Conservation (phyloP, 1,140 invertebrate species). For the Tenebrio molitor region DNA sequence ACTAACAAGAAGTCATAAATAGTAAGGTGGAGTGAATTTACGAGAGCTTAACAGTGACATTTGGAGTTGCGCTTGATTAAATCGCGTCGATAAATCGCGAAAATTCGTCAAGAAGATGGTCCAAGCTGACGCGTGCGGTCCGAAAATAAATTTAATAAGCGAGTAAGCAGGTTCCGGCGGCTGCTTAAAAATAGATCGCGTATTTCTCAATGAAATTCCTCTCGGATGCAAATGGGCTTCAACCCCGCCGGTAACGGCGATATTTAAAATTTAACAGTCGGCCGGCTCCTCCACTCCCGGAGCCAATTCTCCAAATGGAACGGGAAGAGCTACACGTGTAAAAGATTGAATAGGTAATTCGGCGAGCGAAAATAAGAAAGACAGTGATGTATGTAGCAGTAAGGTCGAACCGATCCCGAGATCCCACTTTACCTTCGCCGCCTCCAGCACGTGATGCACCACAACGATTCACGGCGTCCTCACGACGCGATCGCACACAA, state of each 20-base stretch:
- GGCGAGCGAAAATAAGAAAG: conserved; percentile 48
- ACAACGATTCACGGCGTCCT: conserved; percentile 7
- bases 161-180: conserved; percentile 29
- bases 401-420: conserved; percentile 19
- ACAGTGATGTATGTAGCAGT: conserved; percentile 49
- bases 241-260: conserved; percentile 26
- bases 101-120: no score
- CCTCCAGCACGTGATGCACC: conserved; percentile 3
- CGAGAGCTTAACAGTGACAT: no score
- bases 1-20: no score
- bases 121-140: no score
- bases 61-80: not conserved
- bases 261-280: conserved; percentile 38
- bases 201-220: conserved; percentile 35
- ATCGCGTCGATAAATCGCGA: conserved; percentile 2
- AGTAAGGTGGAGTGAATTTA: no score
- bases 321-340: conserved; percentile 42
- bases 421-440: not conserved
- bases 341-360: conserved; percentile 49
- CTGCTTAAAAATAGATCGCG: conserved; percentile 29
- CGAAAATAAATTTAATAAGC: conserved; percentile 14
- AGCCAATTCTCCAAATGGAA: conserved; percentile 52
- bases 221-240: conserved; percentile 30
- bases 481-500: conserved; percentile 34
- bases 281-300: conserved; percentile 28